Conservation (phyloP, 1,140 invertebrate genomes). For the Hyphantria cunea region DNA sequence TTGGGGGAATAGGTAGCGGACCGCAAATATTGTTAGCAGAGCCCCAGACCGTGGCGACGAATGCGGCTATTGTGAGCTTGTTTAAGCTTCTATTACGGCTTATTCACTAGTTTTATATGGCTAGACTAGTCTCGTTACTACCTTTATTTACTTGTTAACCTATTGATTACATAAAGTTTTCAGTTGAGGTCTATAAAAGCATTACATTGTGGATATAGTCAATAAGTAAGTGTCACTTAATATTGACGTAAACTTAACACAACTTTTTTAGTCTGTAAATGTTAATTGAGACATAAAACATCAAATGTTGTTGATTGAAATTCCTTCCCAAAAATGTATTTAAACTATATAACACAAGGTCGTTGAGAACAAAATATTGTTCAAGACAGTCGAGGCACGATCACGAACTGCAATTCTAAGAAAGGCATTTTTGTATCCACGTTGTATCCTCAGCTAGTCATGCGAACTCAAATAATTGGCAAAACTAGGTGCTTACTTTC, state of each 20-base stretch:
- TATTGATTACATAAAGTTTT: too few relatives aligned
- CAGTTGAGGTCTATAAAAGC: too few relatives aligned
- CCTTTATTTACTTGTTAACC: too few relatives aligned
- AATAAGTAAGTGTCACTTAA: too few relatives aligned
- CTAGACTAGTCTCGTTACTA: neutral
- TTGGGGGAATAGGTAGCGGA: conserved; percentile 64
- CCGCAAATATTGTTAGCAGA: conserved; percentile 71
- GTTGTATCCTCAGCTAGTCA: conserved; percentile 2
- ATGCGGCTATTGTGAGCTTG: conserved; percentile 36
- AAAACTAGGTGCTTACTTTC: conserved; percentile 30
- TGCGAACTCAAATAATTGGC: conserved; percentile 23
- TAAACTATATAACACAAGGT: conserved; percentile 12
- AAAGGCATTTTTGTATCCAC: conserved; percentile 12
- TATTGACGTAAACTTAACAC: neutral
- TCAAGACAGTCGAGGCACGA: conserved; percentile 7
- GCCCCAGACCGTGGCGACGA: conserved; percentile 53
- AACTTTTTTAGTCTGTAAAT: neutral
- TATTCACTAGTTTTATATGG: conserved; percentile 19
- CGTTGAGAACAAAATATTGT: conserved; percentile 9
- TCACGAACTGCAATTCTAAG: conserved; percentile 21
- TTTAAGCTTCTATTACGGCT: conserved; percentile 30
- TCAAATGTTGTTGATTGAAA: conserved; percentile 3
- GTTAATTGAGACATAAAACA: too few relatives aligned
- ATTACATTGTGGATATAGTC: too few relatives aligned
- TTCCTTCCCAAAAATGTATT: conserved; percentile 6